Evolutionary conservation across 2,888 invertebrate species (phyloP).

Genomic region (Phlogophora meticulosa): DNA sequence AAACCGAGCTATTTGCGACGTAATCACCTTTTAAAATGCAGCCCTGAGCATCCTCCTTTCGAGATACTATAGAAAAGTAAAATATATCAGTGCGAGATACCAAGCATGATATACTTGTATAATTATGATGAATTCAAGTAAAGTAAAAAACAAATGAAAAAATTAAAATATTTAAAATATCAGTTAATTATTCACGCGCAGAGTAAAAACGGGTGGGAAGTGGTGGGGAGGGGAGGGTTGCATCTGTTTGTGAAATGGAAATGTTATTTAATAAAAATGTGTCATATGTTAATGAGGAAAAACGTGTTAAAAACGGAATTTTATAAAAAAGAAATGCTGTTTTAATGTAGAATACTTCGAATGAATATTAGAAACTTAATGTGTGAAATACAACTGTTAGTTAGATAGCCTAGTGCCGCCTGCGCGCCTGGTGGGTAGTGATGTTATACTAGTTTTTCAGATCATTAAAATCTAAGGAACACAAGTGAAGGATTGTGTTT

Average conservation of each 20-base stretch:
- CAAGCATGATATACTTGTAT: too few relatives aligned
- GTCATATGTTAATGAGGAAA: conserved; percentile 20
- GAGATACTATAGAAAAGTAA: too few relatives aligned
- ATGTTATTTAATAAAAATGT: conserved; percentile 42
- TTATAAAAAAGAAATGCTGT: not conserved
- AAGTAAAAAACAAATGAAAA: not conserved
- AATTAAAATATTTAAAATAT: conserved; percentile 1
- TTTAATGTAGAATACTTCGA: not conserved
- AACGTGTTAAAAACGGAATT: not conserved
- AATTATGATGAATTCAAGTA: not conserved
- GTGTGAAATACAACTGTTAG: too few relatives aligned
- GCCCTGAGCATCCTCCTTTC: too few relatives aligned
- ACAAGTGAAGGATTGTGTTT: not conserved
- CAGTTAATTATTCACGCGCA: conserved; percentile 8
- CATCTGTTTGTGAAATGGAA: conserved; percentile 39
- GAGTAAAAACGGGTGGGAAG: too few relatives aligned
- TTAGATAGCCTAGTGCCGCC: too few relatives aligned
- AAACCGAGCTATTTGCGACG: too few relatives aligned
- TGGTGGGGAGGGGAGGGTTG: not conserved
- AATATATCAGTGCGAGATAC: too few relatives aligned
- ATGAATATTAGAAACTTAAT: not conserved
- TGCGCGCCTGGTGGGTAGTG: too few relatives aligned
- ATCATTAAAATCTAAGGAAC: not conserved
- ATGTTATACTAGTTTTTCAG: not conserved
- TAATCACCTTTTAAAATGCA: too few relatives aligned